phyloP scores from a whole-genome alignment of 2,797 vertebrate genomes.

The Poeciliopsis gracilis region DNA sequence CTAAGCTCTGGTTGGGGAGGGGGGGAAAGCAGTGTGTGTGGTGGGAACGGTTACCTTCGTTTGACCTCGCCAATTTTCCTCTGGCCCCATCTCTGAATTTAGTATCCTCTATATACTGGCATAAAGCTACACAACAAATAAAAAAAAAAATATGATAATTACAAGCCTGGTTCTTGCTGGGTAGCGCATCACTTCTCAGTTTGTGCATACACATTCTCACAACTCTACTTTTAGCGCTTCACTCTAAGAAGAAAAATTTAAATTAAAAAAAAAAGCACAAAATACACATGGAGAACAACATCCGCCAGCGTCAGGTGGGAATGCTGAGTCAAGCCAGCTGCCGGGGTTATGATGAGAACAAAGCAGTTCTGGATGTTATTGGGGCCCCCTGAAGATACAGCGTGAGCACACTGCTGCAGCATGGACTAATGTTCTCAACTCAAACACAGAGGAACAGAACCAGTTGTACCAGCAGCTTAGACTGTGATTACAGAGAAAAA shows the following conservation, averaged over 20 bases:
- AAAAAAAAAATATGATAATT: conserved; percentile 83
- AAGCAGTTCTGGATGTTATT: conserved; percentile 16
- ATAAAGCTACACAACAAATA: conserved; percentile 98
- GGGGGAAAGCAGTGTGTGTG: conserved; percentile 69
- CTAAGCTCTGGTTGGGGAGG: conserved; percentile 80
- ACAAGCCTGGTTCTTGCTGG: conserved; percentile 61
- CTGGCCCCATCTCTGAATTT: conserved; percentile 96
- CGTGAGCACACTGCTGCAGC: conserved; percentile 37
- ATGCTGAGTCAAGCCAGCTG: conserved; percentile 38
- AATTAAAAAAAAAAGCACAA: conserved; percentile 17
- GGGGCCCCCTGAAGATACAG: conserved; percentile 32
- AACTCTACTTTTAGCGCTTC: conserved; percentile 66
- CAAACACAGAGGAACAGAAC: conserved; percentile 4
- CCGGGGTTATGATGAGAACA: conserved; percentile 18
- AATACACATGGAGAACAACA: conserved; percentile 20
- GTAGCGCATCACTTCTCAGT: conserved; percentile 72
- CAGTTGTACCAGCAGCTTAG: conserved; percentile 8
- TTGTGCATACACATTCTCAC: conserved; percentile 34
- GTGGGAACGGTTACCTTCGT: conserved; percentile 92
- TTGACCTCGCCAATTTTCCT: conserved; percentile 90
- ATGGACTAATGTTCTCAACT: conserved; percentile 19
- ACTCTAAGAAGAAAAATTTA: conserved; percentile 20
- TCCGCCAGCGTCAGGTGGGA: conserved; percentile 33
- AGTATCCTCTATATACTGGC: conserved; percentile 99
- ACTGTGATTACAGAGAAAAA: too few relatives aligned